phyloP scores from a whole-genome alignment of 2,888 invertebrate genomes.

The Cenopis cana region DNA sequence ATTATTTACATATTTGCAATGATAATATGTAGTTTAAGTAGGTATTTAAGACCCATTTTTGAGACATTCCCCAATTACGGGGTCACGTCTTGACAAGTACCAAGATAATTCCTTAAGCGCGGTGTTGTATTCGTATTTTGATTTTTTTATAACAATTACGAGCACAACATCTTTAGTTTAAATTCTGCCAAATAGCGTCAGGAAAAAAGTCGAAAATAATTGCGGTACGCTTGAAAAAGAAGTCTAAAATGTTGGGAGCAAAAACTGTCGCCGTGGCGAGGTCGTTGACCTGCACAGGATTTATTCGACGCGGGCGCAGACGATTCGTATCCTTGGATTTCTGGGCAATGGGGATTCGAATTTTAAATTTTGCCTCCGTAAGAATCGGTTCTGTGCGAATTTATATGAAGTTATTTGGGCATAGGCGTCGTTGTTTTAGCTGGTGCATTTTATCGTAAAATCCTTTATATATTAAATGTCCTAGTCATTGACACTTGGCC shows the following conservation, averaged over 20 bases:
- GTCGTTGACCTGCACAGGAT: constrained; percentile 70
- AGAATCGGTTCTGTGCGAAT: constrained; percentile 51
- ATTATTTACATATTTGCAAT: too few species aligned
- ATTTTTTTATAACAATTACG: constrained; percentile 70
- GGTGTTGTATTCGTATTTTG: constrained; percentile 50
- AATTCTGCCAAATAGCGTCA: constrained; percentile 60
- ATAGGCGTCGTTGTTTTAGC: constrained; percentile 28
- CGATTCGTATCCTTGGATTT: constrained; percentile 70
- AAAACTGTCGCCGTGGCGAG: constrained; percentile 77
- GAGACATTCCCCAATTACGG: neutral
- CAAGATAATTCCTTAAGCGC: constrained; percentile 17
- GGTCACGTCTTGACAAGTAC: constrained; percentile 19
- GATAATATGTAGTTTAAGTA: neutral
- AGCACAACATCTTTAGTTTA: constrained; percentile 65
- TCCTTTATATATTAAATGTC: too few species aligned
- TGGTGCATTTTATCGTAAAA: neutral
- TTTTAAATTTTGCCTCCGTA: constrained; percentile 81
- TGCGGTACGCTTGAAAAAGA: constrained; percentile 73
- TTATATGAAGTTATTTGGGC: constrained; percentile 37
- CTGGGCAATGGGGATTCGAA: constrained; percentile 70
- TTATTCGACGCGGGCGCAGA: constrained; percentile 69
- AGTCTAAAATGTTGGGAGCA: constrained; percentile 73
- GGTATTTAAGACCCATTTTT: neutral
- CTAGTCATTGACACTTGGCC: too few species aligned
- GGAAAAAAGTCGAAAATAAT: constrained; percentile 81